Evolutionary conservation across 2,797 vertebrate genomes (phyloP).

Genomic region (Falco peregrinus): DNA sequence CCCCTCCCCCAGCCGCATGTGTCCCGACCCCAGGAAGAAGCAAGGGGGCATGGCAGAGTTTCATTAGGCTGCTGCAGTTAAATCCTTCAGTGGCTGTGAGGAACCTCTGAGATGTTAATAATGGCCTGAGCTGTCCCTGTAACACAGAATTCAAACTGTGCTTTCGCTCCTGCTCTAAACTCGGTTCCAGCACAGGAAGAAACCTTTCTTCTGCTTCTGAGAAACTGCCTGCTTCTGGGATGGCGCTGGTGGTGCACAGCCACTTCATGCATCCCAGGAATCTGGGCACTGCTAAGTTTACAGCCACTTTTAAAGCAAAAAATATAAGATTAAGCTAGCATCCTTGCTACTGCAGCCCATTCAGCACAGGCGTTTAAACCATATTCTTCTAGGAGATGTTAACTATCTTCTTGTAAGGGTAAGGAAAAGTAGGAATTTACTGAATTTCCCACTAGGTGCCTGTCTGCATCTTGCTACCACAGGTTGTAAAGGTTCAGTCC

Average conservation of each 20-base stretch:
- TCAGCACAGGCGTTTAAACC: neutral
- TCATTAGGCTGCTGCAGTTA: neutral
- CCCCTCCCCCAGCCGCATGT: neutral
- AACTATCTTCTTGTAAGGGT: neutral
- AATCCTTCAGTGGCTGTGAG: neutral
- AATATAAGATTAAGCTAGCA: neutral
- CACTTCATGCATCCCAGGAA: neutral
- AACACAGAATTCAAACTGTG: neutral
- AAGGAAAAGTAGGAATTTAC: neutral
- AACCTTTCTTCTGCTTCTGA: neutral
- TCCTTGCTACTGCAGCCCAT: neutral
- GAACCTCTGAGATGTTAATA: neutral
- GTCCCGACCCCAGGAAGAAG: neutral
- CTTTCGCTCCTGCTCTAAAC: neutral
- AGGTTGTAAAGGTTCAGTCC: neutral
- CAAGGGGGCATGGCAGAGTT: neutral
- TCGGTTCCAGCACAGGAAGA: neutral
- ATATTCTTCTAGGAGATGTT: neutral
- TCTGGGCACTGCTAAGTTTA: neutral
- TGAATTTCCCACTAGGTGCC: neutral
- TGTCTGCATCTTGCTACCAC: neutral
- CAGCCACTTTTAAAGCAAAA: neutral
- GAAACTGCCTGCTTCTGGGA: neutral
- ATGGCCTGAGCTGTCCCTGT: neutral
- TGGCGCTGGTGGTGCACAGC: neutral